Evolutionary conservation across 1,140 invertebrate genomes (phyloP).

Genomic region (Pemphigus obesinymphae): DNA sequence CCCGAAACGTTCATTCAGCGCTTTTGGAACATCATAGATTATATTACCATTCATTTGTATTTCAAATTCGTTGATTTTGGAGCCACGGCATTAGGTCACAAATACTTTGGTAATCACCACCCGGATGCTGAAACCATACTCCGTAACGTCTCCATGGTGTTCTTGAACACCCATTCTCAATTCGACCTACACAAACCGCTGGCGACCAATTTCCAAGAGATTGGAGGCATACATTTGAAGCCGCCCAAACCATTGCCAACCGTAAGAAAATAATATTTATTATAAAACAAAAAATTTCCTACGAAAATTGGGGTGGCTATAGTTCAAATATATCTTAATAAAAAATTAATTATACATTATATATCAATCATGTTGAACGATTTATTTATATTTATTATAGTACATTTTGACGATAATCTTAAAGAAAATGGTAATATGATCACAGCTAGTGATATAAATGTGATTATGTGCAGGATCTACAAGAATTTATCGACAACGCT

Average conservation of each 20-base stretch:
- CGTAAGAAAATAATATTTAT: conserved; percentile 45
- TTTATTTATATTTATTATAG: no score
- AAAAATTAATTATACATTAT: no score
- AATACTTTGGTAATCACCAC: conserved; percentile 56
- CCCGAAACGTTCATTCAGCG: conserved; percentile 40
- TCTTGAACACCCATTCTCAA: conserved; percentile 57
- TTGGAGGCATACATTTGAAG: conserved; percentile 49
- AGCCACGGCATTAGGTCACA: conserved; percentile 43
- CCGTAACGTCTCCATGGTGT: conserved; percentile 53
- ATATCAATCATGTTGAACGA: no score
- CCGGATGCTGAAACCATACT: conserved; percentile 54
- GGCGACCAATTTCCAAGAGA: conserved; percentile 48
- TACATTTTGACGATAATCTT: no score
- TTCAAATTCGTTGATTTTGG: background rate
- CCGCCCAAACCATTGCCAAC: conserved; percentile 47
- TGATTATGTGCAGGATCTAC: conserved; percentile 41
- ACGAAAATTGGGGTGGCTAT: no score
- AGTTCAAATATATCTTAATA: no score
- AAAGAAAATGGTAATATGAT: no score
- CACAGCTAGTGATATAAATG: background rate
- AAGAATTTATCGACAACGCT: conserved; percentile 47
- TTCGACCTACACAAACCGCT: conserved; percentile 53
- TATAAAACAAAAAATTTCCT: no score
- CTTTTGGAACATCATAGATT: background rate
- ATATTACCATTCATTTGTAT: background rate